Conservation (phyloP, 2,797 vertebrate species). For the Mormyrus hasselquistii region DNA sequence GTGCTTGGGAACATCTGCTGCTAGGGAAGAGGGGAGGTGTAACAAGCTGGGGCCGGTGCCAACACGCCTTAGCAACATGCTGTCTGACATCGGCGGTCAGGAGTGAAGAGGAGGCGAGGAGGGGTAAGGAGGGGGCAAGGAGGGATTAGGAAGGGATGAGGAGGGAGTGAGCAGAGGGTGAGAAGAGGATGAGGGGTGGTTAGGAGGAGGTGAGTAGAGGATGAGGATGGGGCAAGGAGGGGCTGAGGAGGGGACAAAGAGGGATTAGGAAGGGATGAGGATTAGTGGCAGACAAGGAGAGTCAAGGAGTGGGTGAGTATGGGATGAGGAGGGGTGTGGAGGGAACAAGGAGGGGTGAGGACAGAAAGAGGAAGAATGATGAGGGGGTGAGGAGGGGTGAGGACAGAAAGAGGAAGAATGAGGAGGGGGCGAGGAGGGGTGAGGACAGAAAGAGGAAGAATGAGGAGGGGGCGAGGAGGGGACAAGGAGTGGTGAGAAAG, state of each 20-base stretch:
- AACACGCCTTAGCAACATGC: neutral
- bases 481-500: neutral
- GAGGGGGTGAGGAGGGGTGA: neutral
- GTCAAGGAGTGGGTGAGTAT: neutral
- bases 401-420: too few species aligned
- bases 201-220: neutral
- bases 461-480: neutral
- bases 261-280: neutral
- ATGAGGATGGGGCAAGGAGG: neutral
- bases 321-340: neutral
- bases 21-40: neutral
- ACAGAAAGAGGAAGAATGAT: too few species aligned
- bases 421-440: neutral
- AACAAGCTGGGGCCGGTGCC: neutral
- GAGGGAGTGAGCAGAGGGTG: neutral
- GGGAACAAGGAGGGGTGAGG: neutral
- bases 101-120: neutral
- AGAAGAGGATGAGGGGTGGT: neutral
- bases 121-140: too few species aligned
- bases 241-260: neutral
- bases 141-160: neutral
- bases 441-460: neutral
- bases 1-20: neutral
- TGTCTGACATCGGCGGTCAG: neutral
- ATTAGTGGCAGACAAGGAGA: neutral